A percentile compares a stretch with the other conserved stretches of the same genome.
Conservation (phyloP, 2,888 invertebrate species). For the Scelioninae gen. 1 region DNA sequence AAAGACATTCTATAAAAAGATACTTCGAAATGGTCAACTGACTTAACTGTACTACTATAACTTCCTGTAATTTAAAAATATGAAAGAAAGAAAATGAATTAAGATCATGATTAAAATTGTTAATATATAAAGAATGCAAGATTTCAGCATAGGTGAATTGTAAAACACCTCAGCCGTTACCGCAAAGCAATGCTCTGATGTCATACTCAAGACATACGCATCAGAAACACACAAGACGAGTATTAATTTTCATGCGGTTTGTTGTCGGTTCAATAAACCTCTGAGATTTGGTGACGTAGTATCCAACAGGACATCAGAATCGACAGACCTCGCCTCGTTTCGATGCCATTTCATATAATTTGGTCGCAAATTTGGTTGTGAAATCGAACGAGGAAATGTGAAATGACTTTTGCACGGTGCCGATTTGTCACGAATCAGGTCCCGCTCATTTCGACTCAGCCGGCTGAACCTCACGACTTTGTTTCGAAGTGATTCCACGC, state of each 20-base stretch:
- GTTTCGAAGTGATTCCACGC: constrained; percentile 68
- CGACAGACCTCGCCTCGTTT: neutral
- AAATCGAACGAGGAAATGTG: constrained; percentile 5
- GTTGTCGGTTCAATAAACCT: constrained; percentile 15
- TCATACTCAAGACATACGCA: neutral
- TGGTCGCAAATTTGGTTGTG: neutral
- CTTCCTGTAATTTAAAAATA: no score
- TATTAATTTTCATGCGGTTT: constrained; percentile 22
- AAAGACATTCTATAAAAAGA: no score
- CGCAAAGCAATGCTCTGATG: constrained; percentile 1
- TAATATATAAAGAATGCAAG: no score
- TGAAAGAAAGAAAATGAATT: no score
- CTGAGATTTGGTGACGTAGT: constrained; percentile 4
- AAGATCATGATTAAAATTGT: no score
- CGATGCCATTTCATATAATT: constrained; percentile 24
- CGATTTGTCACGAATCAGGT: constrained; percentile 15
- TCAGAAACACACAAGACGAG: neutral
- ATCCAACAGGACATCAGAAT: neutral
- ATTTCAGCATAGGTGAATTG: neutral
- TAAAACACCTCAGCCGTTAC: neutral
- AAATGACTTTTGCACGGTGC: constrained; percentile 3
- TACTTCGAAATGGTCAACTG: no score
- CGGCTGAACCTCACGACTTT: constrained; percentile 16
- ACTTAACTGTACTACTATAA: no score
- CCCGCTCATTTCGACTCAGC: constrained; percentile 6